phyloP scores from a whole-genome alignment of 1,140 invertebrate species.

The Penaeus vannamei region DNA sequence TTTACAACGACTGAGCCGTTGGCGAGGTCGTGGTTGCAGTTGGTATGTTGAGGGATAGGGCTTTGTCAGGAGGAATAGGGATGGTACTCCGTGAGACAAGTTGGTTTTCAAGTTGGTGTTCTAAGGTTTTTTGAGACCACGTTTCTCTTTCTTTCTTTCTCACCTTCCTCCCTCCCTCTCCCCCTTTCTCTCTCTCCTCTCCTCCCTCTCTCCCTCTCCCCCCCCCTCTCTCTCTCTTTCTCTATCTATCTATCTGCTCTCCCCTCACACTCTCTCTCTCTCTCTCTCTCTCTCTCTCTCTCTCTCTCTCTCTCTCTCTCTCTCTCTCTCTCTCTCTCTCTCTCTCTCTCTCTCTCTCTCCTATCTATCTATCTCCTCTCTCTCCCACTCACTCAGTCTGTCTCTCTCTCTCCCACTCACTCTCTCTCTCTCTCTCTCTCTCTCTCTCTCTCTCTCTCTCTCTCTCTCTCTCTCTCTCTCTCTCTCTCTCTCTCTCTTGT shows the following conservation, averaged over 20 bases:
- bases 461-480: neutral
- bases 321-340: neutral
- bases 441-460: neutral
- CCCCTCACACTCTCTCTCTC: neutral
- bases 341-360: neutral
- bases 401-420: too few relatives aligned
- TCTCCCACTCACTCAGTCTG: neutral
- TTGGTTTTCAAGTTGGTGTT: too few relatives aligned
- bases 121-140: too few relatives aligned
- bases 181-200: too few relatives aligned
- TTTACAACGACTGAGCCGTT: too few relatives aligned
- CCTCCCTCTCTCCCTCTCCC: neutral
- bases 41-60: too few relatives aligned
- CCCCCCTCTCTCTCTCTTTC: neutral
- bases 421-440: neutral
- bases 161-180: neutral
- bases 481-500: neutral
- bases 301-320: neutral
- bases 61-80: too few relatives aligned
- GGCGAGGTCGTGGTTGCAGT: too few relatives aligned
- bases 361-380: neutral
- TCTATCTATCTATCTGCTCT: too few relatives aligned
- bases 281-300: neutral
- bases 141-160: too few relatives aligned
- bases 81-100: too few relatives aligned